Conservation (phyloP, 2,113 vertebrate species). For the Plecotus auritus region DNA sequence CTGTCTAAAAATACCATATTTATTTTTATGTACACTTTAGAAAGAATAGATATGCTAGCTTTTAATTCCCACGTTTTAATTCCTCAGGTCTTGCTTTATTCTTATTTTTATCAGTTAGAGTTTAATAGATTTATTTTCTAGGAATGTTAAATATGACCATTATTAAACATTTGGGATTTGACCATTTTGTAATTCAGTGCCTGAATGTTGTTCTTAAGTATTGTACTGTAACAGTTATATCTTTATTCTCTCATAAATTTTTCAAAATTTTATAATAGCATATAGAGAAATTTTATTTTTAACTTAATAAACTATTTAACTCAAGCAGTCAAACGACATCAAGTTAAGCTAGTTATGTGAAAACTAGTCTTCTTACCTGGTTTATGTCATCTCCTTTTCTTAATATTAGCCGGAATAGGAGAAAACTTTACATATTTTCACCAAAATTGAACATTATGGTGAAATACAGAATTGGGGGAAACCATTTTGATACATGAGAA, state of each 20-base stretch:
- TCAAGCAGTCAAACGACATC: background rate
- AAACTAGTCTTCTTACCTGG: background rate
- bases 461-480: background rate
- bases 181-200: background rate
- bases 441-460: background rate
- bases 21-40: background rate
- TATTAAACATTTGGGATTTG: background rate
- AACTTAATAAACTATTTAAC: conserved; percentile 6
- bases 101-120: background rate
- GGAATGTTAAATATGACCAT: background rate
- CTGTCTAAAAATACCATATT: background rate
- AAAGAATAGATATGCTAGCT: background rate
- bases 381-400: background rate
- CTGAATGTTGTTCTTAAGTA: conserved; percentile 9
- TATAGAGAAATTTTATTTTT: background rate
- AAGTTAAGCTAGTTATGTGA: background rate
- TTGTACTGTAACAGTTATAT: background rate
- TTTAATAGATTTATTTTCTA: background rate
- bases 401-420: background rate
- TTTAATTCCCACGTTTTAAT: background rate
- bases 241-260: background rate
- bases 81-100: background rate
- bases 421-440: background rate
- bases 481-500: background rate
- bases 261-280: background rate